Conservation (phyloP, 1,140 invertebrate genomes). For the Drosophila nannoptera region DNA sequence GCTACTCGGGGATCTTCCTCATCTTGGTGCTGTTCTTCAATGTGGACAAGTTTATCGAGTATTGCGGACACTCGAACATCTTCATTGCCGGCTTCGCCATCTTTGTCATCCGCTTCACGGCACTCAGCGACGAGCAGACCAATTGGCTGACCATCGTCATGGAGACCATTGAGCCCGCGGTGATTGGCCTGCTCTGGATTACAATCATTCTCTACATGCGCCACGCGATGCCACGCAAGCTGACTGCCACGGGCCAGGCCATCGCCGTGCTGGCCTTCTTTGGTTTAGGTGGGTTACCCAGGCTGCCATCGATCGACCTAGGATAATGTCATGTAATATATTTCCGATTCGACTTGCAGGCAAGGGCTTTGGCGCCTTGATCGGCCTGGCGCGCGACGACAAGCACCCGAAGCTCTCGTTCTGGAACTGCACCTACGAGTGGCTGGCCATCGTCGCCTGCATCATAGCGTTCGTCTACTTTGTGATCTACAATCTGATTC, state of each 20-base stretch:
- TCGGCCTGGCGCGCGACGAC: constrained; percentile 81
- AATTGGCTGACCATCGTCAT: constrained; percentile 85
- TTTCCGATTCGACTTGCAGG: constrained; percentile 78
- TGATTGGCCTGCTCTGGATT: constrained; percentile 90
- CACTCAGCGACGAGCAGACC: constrained; percentile 82
- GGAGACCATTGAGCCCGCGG: constrained; percentile 89
- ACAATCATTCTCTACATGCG: constrained; percentile 90
- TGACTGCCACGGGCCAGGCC: constrained; percentile 90
- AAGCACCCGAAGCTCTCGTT: constrained; percentile 51
- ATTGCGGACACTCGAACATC: constrained; percentile 90
- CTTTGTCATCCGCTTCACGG: constrained; percentile 87
- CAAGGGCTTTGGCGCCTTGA: constrained; percentile 83
- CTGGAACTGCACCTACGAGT: constrained; percentile 80
- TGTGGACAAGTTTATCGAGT: constrained; percentile 90
- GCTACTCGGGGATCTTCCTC: constrained; percentile 80
- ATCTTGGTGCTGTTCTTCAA: constrained; percentile 86
- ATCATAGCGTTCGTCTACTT: constrained; percentile 84
- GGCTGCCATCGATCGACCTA: too few relatives aligned
- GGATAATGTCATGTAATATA: background rate
- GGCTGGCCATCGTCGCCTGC: constrained; percentile 83
- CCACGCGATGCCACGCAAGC: constrained; percentile 88
- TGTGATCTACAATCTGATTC: constrained; percentile 84
- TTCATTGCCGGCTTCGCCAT: constrained; percentile 89
- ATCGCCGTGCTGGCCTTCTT: constrained; percentile 90
- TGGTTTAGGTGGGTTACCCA: constrained; percentile 82